A percentile compares a stretch with the other conserved stretches of the same genome.
Evolutionary conservation across 1,140 invertebrate genomes (phyloP).

Genomic region (Aphaenogaster floridana): DNA sequence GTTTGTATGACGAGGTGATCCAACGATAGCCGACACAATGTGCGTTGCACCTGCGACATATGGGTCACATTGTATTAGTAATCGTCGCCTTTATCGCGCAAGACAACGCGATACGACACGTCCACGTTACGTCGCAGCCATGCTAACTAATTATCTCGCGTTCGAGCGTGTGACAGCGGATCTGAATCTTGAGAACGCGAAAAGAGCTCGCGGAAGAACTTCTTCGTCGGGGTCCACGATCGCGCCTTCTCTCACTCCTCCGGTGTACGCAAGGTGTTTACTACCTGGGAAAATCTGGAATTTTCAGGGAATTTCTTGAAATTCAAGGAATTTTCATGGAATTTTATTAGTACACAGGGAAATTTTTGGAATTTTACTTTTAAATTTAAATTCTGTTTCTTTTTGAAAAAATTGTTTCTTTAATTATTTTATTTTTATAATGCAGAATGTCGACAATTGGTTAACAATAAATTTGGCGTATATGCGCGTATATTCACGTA

Average conservation of each 20-base stretch:
- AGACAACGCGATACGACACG: not conserved
- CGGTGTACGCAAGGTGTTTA: not conserved
- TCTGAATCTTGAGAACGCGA: not conserved
- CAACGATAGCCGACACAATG: slow-evolving; percentile 2
- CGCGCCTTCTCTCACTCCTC: not conserved
- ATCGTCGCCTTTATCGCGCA: slow-evolving; percentile 39
- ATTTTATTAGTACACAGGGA: no score
- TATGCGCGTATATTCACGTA: no score
- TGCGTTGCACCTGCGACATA: slow-evolving; percentile 36
- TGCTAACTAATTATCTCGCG: slow-evolving; percentile 11
- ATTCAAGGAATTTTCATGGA: no score
- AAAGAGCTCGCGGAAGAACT: not conserved
- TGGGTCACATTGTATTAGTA: slow-evolving; percentile 24
- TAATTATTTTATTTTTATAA: no score
- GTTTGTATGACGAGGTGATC: not conserved
- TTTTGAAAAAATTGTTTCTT: no score
- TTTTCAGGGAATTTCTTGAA: no score
- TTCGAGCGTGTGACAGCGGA: not conserved
- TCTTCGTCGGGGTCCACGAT: not conserved
- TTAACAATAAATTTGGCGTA: no score
- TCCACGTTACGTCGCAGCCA: not conserved
- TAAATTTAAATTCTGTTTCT: no score
- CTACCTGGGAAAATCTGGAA: no score
- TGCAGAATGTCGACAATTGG: no score
- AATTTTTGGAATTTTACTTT: no score